Base-by-base conservation (phyloP, 2,113 vertebrate species). In the Proteles cristata region DNA sequence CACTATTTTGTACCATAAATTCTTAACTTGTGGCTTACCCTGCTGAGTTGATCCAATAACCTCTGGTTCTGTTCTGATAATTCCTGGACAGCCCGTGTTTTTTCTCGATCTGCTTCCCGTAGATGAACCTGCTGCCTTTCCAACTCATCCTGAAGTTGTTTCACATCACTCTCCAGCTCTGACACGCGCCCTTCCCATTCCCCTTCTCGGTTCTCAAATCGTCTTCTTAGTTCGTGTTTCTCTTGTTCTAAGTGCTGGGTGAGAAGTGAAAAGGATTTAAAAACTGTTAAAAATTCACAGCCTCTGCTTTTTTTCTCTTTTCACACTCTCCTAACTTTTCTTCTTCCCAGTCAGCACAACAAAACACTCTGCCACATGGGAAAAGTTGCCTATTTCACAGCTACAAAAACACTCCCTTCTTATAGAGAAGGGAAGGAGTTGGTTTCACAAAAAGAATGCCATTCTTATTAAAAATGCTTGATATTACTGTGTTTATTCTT, bases 21-120 rank as follows among this genome's bases (percentile, higher is more conserved):
- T 69, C 58, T 65, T 94, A 93, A 91, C 45, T 2, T 0, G 10
- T 31, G 5, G 98, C 99, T 99, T 97, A 99, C 99, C 99, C 99
- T 99, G 98, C 98, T 99, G 98, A 99, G 99, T 98, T 99, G 99
- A 98, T 99, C 99, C 98, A 99, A 97, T 95, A 99, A 99, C 97
- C 99, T 99, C 94, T 99, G 99, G 99, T 99, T 99, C 98, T 99
- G 99, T 98, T 99, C 99, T 0, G 99, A 99, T 82, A 99, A 99
- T 97, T 99, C 99, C 81, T 99, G 99, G 97, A 99, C 99, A 1
- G 99, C 99, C 63, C 99, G 99, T 0, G 99, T 99, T 98, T 99
- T 99, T 97, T 99, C 99, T 0, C 99, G 98, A 97, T 99, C 99
- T 0, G 99, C 99, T 93, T 99, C 99, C 0, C 99, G 99, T 63